Evolutionary conservation across 2,888 invertebrate genomes (phyloP).

Genomic region (Mythimna loreyi): DNA sequence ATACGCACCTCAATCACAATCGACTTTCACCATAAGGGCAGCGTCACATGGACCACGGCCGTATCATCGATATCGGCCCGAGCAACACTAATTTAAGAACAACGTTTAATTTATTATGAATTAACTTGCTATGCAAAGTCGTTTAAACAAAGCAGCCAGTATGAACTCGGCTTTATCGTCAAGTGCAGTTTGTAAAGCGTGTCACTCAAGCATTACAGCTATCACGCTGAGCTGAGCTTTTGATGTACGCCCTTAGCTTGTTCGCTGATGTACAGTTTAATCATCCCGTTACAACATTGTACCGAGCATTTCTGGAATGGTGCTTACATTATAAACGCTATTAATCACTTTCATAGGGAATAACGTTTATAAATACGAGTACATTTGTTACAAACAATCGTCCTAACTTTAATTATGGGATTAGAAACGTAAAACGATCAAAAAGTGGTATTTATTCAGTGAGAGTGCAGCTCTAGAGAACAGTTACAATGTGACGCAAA

Average conservation of each 20-base stretch:
- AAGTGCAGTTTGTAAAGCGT: conserved; percentile 59
- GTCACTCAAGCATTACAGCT: conserved; percentile 59
- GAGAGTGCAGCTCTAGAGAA: conserved; percentile 40
- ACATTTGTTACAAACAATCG: conserved; percentile 47
- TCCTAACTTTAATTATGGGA: conserved; percentile 29
- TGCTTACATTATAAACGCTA: conserved; percentile 32
- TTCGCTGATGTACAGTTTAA: conserved; percentile 55
- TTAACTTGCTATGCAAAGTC: conserved; percentile 36
- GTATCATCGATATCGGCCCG: conserved; percentile 46
- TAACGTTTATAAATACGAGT: conserved; percentile 43
- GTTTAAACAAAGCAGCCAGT: conserved; percentile 32
- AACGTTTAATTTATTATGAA: conserved; percentile 43
- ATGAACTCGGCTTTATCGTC: conserved; percentile 44
- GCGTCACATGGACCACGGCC: conserved; percentile 69
- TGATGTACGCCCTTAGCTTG: conserved; percentile 52
- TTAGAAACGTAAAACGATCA: conserved; percentile 12
- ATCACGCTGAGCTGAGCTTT: conserved; percentile 56
- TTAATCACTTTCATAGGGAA: conserved; percentile 44
- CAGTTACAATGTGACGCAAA: conserved; percentile 56
- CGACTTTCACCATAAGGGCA: conserved; percentile 87
- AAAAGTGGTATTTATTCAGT: conserved; percentile 18
- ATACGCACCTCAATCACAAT: conserved; percentile 81
- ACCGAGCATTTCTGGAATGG: conserved; percentile 47
- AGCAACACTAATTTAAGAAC: conserved; percentile 44
- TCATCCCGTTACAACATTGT: conserved; percentile 58